phyloP scores from a whole-genome alignment of 2,888 invertebrate genomes.

The Cinara cedri region DNA sequence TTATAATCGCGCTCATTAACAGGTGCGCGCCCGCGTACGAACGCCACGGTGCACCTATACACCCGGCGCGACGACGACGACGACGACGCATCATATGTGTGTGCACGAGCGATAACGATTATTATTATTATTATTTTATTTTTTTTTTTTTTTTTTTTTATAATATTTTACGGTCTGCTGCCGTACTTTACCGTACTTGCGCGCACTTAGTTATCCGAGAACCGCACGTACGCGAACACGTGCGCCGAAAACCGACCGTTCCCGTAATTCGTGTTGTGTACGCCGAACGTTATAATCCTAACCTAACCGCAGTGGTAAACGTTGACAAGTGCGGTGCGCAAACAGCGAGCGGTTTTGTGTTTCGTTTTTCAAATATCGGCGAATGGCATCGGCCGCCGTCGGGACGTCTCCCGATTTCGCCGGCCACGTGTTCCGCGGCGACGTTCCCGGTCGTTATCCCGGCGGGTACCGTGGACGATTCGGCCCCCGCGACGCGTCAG shows the following conservation, averaged over 20 bases:
- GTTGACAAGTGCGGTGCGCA: background rate
- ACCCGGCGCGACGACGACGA: background rate
- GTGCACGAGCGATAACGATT: no score
- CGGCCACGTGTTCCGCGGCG: no score
- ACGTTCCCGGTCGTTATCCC: no score
- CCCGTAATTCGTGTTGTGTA: background rate
- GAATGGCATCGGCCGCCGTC: no score
- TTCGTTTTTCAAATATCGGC: background rate
- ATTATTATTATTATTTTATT: no score
- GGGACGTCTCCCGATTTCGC: no score
- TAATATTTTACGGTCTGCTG: constrained; percentile 13
- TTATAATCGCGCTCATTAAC: constrained; percentile 50
- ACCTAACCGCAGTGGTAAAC: no score
- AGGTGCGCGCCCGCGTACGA: constrained; percentile 22
- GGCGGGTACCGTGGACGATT: no score
- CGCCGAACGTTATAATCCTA: no score
- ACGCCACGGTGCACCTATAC: background rate
- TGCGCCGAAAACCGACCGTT: background rate
- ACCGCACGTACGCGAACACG: constrained; percentile 39
- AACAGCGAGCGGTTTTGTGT: background rate
- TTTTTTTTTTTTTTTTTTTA: no score
- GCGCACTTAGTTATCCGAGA: constrained; percentile 37
- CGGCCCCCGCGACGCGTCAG: no score
- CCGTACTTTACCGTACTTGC: constrained; percentile 25
- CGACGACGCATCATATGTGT: no score